A percentile compares a stretch with the other conserved stretches of the same genome.
Evolutionary conservation across 1,140 invertebrate genomes (phyloP).

Genomic region (Melanaphis sacchari): DNA sequence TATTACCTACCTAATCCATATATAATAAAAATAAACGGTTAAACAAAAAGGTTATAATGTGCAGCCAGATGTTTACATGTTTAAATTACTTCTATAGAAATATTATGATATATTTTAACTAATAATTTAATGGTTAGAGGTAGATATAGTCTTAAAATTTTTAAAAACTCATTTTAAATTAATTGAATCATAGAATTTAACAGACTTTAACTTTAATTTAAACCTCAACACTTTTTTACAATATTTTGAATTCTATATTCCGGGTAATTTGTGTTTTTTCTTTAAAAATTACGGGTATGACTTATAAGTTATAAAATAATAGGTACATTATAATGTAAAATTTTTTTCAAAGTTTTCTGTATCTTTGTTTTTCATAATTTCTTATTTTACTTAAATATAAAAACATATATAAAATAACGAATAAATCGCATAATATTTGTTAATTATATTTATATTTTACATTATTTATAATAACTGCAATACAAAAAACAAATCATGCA

Average conservation of each 20-base stretch:
- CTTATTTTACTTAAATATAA: background rate
- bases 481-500: background rate
- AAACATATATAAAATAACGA: too few relatives aligned
- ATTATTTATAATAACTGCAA: background rate
- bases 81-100: background rate
- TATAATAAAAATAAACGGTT: background rate
- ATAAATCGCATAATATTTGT: too few relatives aligned
- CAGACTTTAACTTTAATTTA: background rate
- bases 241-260: background rate
- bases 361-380: background rate
- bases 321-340: background rate
- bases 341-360: background rate
- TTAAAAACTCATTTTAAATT: background rate
- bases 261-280: background rate
- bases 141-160: background rate
- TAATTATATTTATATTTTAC: background rate
- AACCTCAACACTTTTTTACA: background rate
- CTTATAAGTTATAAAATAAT: background rate
- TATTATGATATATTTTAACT: background rate
- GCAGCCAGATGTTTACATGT: background rate
- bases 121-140: background rate
- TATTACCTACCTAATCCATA: background rate
- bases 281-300: background rate
- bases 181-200: background rate
- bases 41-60: background rate